phyloP scores from a whole-genome alignment of 2,113 vertebrate genomes.

The Anhinga rufa region DNA sequence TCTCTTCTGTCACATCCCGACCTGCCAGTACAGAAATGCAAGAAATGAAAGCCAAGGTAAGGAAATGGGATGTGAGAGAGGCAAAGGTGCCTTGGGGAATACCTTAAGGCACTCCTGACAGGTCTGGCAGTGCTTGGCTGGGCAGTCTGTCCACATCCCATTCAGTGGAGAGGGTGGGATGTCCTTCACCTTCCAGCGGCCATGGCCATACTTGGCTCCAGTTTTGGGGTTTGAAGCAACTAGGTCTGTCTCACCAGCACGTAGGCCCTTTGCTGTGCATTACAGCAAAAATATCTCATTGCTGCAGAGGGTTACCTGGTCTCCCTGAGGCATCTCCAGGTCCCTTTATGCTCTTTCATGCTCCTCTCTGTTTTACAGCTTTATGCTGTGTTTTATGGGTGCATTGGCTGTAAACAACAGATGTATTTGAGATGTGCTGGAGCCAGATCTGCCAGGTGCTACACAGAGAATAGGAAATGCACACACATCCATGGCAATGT shows the following conservation, averaged over 20 bases:
- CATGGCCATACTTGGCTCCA: neutral
- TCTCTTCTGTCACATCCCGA: conserved; percentile 74
- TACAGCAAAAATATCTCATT: neutral
- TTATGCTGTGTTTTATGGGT: neutral
- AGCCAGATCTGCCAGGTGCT: neutral
- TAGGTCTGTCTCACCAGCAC: neutral
- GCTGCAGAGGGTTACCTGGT: neutral
- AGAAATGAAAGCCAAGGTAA: conserved; percentile 75
- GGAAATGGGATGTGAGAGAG: conserved; percentile 46
- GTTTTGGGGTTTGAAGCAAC: neutral
- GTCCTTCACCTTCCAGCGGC: neutral
- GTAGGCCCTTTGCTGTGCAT: neutral
- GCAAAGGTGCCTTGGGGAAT: neutral
- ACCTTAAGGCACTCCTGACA: neutral
- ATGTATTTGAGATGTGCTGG: neutral
- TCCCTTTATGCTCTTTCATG: neutral
- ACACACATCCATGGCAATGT: rapidly evolving
- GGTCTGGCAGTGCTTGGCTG: neutral
- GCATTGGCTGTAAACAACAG: neutral
- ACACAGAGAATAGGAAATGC: neutral
- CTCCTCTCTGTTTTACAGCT: neutral
- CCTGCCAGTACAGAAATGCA: conserved; percentile 63
- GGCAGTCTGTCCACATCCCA: neutral
- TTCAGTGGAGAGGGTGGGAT: neutral
- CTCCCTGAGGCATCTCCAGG: neutral